Evolutionary conservation across 2,113 vertebrate species (phyloP).

Genomic region (Malurus melanocephalus): DNA sequence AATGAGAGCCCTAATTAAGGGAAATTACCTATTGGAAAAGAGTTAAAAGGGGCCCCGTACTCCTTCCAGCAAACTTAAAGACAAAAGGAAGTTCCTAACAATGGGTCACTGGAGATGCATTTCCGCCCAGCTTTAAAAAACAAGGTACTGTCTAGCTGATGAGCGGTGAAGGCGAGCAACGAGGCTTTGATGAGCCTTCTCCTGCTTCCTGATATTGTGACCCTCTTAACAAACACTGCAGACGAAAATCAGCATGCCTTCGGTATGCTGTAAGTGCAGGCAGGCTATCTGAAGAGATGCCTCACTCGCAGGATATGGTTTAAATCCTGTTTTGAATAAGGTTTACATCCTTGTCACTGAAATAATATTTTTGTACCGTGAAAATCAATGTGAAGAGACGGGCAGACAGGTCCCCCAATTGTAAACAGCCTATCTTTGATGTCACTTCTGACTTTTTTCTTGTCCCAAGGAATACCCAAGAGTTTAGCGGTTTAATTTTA

Average conservation of each 20-base stretch:
- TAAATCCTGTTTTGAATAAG: slow-evolving; percentile 98
- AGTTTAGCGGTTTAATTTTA: slow-evolving; percentile 10
- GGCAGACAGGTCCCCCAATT: slow-evolving; percentile 61
- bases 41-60: slow-evolving; percentile 75
- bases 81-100: slow-evolving; percentile 95
- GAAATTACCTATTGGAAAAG: slow-evolving; percentile 84
- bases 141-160: slow-evolving; percentile 85
- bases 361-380: slow-evolving; percentile 94
- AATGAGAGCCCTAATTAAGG: slow-evolving; percentile 77
- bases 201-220: slow-evolving; percentile 99
- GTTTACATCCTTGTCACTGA: slow-evolving; percentile 92
- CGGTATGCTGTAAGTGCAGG: slow-evolving; percentile 70
- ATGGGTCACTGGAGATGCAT: slow-evolving; percentile 98
- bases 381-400: slow-evolving; percentile 73
- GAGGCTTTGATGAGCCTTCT: slow-evolving; percentile 96
- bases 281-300: slow-evolving; percentile 79
- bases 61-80: slow-evolving; percentile 80
- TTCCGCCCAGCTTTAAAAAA: slow-evolving; percentile 90
- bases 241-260: slow-evolving; percentile 81
- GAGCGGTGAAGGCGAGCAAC: slow-evolving; percentile 78
- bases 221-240: slow-evolving; percentile 83
- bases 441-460: slow-evolving; percentile 60
- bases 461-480: slow-evolving; percentile 43
- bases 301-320: slow-evolving; percentile 92
- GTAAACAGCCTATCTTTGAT: slow-evolving; percentile 78